Evolutionary conservation across 1,140 invertebrate genomes (phyloP), one percentile per base, ranked within the genome.

Genomic region (Trialeurodes vaporariorum): DNA sequence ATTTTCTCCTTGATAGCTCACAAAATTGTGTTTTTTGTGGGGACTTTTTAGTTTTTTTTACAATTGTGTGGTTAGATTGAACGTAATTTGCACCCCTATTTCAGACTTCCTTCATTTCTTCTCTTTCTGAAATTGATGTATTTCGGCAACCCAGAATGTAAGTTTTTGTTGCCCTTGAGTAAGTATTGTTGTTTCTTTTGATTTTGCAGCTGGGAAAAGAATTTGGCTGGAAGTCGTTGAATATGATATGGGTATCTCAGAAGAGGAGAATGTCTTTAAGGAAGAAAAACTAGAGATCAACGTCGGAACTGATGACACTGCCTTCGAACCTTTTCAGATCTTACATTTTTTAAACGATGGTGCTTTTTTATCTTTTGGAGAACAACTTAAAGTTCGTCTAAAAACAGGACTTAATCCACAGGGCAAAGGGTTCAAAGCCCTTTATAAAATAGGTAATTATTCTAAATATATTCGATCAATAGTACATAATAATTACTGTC

Each of bases 221-320:
- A 81, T 89, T 1, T 87, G 85, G 81, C 74, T 89, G 1, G 85
- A 87, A 73, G 84, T 89, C 64, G 79, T 77, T 66, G 79, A 82
- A 64, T 85, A 81, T 72, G 81, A 85, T 66, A 81, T 82, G 68
- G 80, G 34, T 5, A 9, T 49, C 34, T 17, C 34, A 58, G 25
- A 65, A 21, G 23, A 67, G 13, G 71, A 74, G 21, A 64, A 64
- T 27, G 27, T 49, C 22, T 49, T 65, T 13, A 27, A 65, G 27
- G 82, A 83, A n/a, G 80, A 78, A 1, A 76, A 77, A 25, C 74
- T 86, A 1, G 81, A 85, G 66, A 74, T 86, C 1, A 79, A 81
- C 69, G 75, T 85, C 1, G 83, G 83, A 12, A 76, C 77, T 1
- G 76, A 27, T 9, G 75, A 68, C 17, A 68, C 72, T 5, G 27